phyloP scores from a whole-genome alignment of 1,140 invertebrate species.

The Drosophila nebulosa region DNA sequence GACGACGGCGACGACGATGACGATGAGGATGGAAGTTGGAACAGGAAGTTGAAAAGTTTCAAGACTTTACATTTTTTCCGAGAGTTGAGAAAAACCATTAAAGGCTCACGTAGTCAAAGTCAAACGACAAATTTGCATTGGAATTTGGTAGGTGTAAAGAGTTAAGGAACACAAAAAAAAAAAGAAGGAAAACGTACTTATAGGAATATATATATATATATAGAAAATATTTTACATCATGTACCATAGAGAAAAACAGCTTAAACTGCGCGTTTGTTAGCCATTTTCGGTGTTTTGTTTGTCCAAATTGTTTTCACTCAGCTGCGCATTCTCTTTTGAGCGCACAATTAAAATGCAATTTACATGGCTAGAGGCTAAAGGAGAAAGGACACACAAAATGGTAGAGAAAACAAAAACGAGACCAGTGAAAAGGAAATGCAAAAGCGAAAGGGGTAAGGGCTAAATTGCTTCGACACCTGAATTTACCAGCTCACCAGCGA shows the following conservation, averaged over 20 bases:
- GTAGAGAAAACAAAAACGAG: conserved; percentile 28
- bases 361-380: conserved; percentile 31
- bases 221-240: background rate
- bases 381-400: conserved; percentile 33
- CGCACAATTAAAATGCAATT: conserved; percentile 74
- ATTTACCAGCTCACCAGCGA: too few relatives aligned
- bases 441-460: background rate
- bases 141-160: conserved; percentile 22
- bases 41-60: conserved; percentile 54
- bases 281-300: conserved; percentile 50
- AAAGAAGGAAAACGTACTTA: background rate
- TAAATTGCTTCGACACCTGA: conserved; percentile 35
- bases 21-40: conserved; percentile 1
- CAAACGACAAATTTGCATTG: conserved; percentile 76
- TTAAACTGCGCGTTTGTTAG: conserved; percentile 49
- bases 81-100: conserved; percentile 61
- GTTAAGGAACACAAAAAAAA: background rate
- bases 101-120: conserved; percentile 73
- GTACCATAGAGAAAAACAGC: conserved; percentile 7
- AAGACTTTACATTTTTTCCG: conserved; percentile 16
- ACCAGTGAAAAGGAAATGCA: conserved; percentile 14
- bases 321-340: conserved; percentile 56
- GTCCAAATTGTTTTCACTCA: conserved; percentile 68
- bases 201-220: background rate
- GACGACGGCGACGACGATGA: background rate